Base-by-base conservation (phyloP, 1,140 invertebrate species). In the Lethrus apterus region DNA sequence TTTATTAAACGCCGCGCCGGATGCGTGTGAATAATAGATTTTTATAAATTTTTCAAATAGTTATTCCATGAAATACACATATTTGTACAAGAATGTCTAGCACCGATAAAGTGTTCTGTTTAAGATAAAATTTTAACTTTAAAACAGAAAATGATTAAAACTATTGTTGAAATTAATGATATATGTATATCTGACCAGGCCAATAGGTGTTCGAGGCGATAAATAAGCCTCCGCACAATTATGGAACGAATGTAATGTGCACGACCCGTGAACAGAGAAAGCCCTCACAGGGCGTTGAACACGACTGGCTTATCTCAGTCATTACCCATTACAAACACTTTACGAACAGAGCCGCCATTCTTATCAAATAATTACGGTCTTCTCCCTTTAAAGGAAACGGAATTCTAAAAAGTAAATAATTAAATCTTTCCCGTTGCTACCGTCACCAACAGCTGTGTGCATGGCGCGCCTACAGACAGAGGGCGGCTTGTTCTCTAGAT, bases 341-440 rank as follows among this genome's bases (percentile, higher is more conserved):
- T 46, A 48, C 41, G 29, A 54, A 54, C 41, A 44, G 45, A 51
- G 49, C 52, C 45, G 45, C 45, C 30, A 48, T 43, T 51, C 48
- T 51, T 46, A 54, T 54, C 48, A 54, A 49, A 54, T 54, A 54
- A 54, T 54, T 54, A 54, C 44, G 33, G 33, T 42, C 32, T 50
- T 50, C 44, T 50, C 42, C 51, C 42, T 49, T 44, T 41, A 46
- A 47, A 29, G 42, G 30, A 47, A 41, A 42, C 48, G 45, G 42
- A 45, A 46, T 45, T 35, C 36, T 51, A 43, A 51, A 54, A 51
- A 47, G 29, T 43, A 40, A 54, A 54, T 51, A 54, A 51, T 54
- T 54, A 54, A 54, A 54, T 54, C 49, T 47, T 40, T 47, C 26
- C 35, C 41, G 46, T 26, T 40, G 46, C 45, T 50, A 41, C 48